phyloP scores from a whole-genome alignment of 2,113 vertebrate genomes.

The mouse (Mus musculus) region DNA sequence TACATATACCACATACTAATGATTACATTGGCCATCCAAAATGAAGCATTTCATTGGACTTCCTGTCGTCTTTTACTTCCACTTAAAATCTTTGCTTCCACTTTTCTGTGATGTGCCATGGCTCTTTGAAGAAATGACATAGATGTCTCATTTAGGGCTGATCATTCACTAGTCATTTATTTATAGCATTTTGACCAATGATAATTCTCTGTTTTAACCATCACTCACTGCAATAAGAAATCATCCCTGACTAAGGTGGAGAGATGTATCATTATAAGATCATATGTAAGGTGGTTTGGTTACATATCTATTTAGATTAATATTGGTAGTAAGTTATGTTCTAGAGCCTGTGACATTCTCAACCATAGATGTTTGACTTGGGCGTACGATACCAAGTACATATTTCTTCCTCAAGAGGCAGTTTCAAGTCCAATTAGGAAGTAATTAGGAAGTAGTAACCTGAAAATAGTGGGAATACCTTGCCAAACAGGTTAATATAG shows the following conservation, averaged over 20 bases:
- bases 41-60: too few species aligned
- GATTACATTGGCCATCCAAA: too few species aligned
- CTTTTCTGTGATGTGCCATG: too few species aligned
- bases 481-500: background rate
- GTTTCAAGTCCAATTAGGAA: background rate
- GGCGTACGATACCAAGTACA: background rate
- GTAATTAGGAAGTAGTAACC: background rate
- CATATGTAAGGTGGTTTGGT: background rate
- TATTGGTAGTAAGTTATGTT: background rate
- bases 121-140: too few species aligned
- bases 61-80: too few species aligned
- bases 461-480: background rate
- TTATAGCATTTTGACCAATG: background rate
- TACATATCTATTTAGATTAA: background rate
- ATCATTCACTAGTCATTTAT: background rate
- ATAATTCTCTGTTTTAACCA: background rate
- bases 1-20: too few species aligned
- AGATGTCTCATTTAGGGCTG: too few species aligned
- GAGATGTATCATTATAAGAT: background rate
- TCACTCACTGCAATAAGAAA: background rate
- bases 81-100: too few species aligned
- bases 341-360: background rate
- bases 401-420: background rate
- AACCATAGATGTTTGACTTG: background rate
- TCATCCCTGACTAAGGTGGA: background rate